Evolutionary conservation across 2,113 vertebrate genomes (phyloP).

Genomic region (Crypturellus undulatus): DNA sequence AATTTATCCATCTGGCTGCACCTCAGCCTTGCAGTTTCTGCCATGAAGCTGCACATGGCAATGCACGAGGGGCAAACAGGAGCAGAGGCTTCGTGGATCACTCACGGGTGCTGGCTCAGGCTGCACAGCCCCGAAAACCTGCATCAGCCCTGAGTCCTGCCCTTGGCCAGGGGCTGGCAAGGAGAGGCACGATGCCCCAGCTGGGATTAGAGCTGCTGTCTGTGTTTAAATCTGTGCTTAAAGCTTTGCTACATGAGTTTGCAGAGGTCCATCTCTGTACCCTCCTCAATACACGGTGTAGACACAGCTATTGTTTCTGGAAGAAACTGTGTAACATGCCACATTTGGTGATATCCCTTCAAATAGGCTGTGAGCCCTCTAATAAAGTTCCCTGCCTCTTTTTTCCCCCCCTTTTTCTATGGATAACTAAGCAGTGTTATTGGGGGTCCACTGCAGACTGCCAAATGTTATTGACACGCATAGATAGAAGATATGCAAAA

Average conservation of each 20-base stretch:
- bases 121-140: not conserved
- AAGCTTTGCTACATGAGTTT: not conserved
- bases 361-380: slow-evolving; percentile 15
- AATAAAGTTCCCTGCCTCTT: slow-evolving; percentile 31
- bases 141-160: not conserved
- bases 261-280: not conserved
- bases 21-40: not conserved
- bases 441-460: not conserved
- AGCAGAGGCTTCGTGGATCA: not conserved
- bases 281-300: not conserved
- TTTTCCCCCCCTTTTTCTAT: not conserved
- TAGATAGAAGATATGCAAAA: not conserved
- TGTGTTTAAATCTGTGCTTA: not conserved
- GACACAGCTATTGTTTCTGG: slow-evolving; percentile 14
- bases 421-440: slow-evolving; percentile 17
- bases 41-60: not conserved
- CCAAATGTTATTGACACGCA: not conserved
- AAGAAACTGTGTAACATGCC: slow-evolving; percentile 3
- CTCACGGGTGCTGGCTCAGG: not conserved
- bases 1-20: not conserved
- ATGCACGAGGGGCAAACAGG: not conserved
- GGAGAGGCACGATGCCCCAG: not conserved
- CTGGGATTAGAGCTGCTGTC: not conserved
- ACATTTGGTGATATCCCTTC: slow-evolving; percentile 23
- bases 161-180: too few species aligned